These are phyloP conservation scores for Drosophila azteca DNA, from an alignment of 1,140 invertebrate genomes.

Conservation along the genomic window DNA sequence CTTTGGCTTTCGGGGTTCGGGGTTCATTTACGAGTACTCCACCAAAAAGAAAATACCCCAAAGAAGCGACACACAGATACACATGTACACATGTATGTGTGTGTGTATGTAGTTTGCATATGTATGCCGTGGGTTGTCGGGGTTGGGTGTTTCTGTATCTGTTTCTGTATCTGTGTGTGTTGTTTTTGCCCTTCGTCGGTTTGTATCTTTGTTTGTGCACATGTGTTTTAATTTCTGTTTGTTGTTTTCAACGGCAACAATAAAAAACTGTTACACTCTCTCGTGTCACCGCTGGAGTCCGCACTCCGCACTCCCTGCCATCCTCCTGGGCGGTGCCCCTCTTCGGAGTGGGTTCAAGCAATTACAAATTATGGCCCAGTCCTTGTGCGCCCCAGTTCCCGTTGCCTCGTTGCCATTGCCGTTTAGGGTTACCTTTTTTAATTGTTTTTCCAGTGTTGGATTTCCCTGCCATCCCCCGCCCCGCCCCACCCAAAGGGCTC, in stretches of 20 bases:
- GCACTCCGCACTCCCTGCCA: conserved; percentile 44
- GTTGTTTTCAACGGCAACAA: conserved; percentile 66
- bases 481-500: background rate
- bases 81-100: background rate
- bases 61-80: conserved; percentile 43
- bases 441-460: conserved; percentile 59
- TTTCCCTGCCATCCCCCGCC: background rate
- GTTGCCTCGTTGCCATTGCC: conserved; percentile 7
- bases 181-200: conserved; percentile 24
- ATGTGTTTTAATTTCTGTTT: conserved; percentile 82
- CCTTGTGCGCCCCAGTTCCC: conserved; percentile 12
- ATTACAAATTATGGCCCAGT: conserved; percentile 76
- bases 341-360: conserved; percentile 58
- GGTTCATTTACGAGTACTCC: conserved; percentile 72
- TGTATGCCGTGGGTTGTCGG: conserved; percentile 14
- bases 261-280: conserved; percentile 74
- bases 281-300: conserved; percentile 41
- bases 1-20: conserved; percentile 80
- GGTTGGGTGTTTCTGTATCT: conserved; percentile 19
- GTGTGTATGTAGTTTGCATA: conserved; percentile 33
- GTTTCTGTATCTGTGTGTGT: conserved; percentile 22
- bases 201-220: conserved; percentile 65
- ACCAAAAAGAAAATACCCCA: conserved; percentile 62
- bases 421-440: conserved; percentile 72
- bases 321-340: conserved; percentile 33